A percentile compares a stretch with the other conserved stretches of the same genome.
Evolutionary conservation across 2,797 vertebrate species (phyloP).

Genomic region (Diceros bicornis): DNA sequence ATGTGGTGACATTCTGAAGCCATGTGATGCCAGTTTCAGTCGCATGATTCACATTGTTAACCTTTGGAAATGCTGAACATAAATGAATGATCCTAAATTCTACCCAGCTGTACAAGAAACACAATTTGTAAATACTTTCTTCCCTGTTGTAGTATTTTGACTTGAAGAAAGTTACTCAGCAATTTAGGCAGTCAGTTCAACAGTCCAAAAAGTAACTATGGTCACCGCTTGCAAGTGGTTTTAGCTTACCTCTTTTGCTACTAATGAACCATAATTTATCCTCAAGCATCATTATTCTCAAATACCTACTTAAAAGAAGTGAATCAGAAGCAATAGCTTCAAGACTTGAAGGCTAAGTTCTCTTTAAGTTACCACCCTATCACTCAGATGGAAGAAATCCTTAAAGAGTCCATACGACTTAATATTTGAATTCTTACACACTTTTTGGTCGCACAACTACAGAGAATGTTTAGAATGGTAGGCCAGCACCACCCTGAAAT

Average conservation of each 20-base stretch:
- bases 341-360: background rate
- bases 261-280: conserved; percentile 79
- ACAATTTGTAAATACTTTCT: conserved; percentile 61
- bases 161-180: conserved; percentile 69
- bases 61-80: conserved; percentile 74
- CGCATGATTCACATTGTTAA: conserved; percentile 50
- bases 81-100: conserved; percentile 72
- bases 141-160: conserved; percentile 1
- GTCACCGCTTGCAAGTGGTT: conserved; percentile 54
- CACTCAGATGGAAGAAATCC: background rate
- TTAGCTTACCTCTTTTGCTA: conserved; percentile 69
- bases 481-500: background rate
- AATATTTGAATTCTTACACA: background rate
- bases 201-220: background rate
- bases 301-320: conserved; percentile 75
- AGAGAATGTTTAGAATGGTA: background rate
- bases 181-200: conserved; percentile 55
- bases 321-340: conserved; percentile 78
- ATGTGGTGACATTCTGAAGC: conserved; percentile 79
- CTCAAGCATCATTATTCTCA: conserved; percentile 74
- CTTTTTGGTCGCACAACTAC: background rate
- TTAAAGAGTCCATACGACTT: background rate
- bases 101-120: conserved; percentile 68
- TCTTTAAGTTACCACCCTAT: background rate
- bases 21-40: conserved; percentile 56